Evolutionary conservation across 2,797 vertebrate genomes (phyloP), one percentile per base, ranked within the genome.

Genomic region (Sparus aurata): DNA sequence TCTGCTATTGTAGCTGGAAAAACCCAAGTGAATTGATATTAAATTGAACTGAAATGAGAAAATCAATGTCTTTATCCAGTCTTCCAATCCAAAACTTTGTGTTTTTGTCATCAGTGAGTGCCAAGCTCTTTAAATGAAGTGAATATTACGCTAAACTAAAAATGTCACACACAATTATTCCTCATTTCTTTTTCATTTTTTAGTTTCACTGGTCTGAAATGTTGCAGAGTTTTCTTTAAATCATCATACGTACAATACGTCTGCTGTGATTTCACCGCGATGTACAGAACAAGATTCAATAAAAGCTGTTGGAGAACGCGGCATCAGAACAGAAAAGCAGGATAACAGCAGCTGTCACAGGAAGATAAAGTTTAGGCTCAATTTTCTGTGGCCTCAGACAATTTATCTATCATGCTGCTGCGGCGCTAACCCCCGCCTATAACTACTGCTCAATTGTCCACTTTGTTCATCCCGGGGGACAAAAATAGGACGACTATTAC

Each of bases 381-480:
- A 41, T 80, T 84, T 84, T 65, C 54, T 58, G 12, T 61, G 60
- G 46, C 34, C 25, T 75, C 57, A 55, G 62, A 79, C 62, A 43
- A 59, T 79, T 69, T 57, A 71, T 65, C 73, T 11, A 46, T 68
- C 62, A 43, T 20, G 27, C 2, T 20, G 64, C 68, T 45, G 55
- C 1, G 52, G 64, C 54, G 2, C 11, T 6, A 9, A 34, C 57
- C 61, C 6, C 2, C 45, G 49, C 55, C 79, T 73, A 9, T 18
- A n/a, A 74, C 63, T 41, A 50, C 72, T 23, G 25, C 50, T 76
- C 77, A 70, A 66, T 30, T 60, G 67, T 74, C 77, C 75, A 75
- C 70, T 84, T 85, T 23, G 76, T 80, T 43, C 73, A 45, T 76
- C 62, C 41, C 4, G 4, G 34, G 23, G 49, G 34, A 75, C 41